Percentiles rank a stretch among this genome's conserved stretches.
These are phyloP conservation scores for Hypocryptadius cinnamomeus DNA, from an alignment of 2,113 vertebrate species.

Conservation along the genomic window DNA sequence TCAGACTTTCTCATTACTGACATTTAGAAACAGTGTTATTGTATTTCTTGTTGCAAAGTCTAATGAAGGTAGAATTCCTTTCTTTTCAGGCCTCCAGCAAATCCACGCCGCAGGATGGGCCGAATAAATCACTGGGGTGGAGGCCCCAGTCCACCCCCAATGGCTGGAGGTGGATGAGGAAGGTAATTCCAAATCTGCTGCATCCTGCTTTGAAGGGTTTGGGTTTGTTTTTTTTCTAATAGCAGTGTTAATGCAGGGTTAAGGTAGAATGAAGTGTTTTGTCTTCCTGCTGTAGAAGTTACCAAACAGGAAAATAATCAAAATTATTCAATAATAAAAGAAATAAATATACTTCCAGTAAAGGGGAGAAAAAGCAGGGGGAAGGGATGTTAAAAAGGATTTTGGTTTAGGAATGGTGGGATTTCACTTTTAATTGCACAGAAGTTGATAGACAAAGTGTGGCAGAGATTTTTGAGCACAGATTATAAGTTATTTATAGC, in stretches of 20 bases:
- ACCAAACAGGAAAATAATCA: neutral
- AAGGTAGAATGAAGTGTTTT: neutral
- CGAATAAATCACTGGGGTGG: conserved; percentile 81
- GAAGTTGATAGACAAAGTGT: neutral
- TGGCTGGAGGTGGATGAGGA: conserved; percentile 99
- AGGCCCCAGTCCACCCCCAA: conserved; percentile 89
- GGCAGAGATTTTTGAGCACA: neutral
- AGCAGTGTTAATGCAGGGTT: neutral
- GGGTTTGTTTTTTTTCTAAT: neutral
- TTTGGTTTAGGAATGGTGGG: neutral
- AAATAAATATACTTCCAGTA: neutral
- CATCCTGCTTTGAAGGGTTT: neutral
- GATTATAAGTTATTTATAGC: neutral
- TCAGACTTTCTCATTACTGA: neutral
- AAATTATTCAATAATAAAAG: neutral
- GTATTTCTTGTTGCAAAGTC: neutral
- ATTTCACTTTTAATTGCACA: neutral
- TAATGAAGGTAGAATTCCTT: neutral
- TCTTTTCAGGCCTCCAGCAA: conserved; percentile 81
- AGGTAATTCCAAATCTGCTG: conserved; percentile 72
- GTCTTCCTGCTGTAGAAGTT: neutral
- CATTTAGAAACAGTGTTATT: neutral
- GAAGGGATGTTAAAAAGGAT: neutral
- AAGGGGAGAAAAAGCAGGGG: neutral
- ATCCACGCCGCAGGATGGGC: conserved; percentile 87